Percentiles rank a stretch among this genome's conserved stretches.
Conservation (phyloP, 2,888 invertebrate genomes). For the Pandemis heparana region DNA sequence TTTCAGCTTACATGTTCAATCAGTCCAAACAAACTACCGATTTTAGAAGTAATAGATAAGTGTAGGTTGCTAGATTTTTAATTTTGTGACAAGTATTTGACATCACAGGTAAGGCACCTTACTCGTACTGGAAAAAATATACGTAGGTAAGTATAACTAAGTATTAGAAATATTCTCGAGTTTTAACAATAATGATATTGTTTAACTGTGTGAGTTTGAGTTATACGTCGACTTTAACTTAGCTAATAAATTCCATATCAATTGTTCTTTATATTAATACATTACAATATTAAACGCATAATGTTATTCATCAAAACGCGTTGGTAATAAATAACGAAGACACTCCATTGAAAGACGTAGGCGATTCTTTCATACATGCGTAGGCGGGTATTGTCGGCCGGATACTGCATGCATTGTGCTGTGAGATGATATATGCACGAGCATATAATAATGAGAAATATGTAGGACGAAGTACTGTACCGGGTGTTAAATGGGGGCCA, state of each 20-base stretch:
- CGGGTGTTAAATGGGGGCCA: slow-evolving; percentile 33
- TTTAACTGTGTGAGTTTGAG: too few species aligned
- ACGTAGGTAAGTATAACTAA: too few species aligned
- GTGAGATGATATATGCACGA: slow-evolving; percentile 38
- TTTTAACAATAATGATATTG: background rate
- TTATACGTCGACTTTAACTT: background rate
- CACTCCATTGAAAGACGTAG: slow-evolving; percentile 31
- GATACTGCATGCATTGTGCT: slow-evolving; percentile 27
- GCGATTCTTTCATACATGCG: slow-evolving; percentile 34
- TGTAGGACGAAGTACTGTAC: slow-evolving; percentile 40
- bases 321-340: slow-evolving; percentile 30
- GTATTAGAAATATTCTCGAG: too few species aligned
- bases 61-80: too few species aligned
- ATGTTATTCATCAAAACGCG: slow-evolving; percentile 25
- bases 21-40: too few species aligned
- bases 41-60: too few species aligned
- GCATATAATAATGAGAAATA: slow-evolving; percentile 40
- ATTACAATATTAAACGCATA: slow-evolving; percentile 28
- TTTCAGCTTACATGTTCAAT: too few species aligned
- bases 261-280: background rate
- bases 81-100: too few species aligned
- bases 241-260: background rate
- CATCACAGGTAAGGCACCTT: too few species aligned
- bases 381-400: slow-evolving; percentile 38
- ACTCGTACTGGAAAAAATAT: too few species aligned